phyloP scores from a whole-genome alignment of 1,140 invertebrate species.

The Dufourea novaeangliae region DNA sequence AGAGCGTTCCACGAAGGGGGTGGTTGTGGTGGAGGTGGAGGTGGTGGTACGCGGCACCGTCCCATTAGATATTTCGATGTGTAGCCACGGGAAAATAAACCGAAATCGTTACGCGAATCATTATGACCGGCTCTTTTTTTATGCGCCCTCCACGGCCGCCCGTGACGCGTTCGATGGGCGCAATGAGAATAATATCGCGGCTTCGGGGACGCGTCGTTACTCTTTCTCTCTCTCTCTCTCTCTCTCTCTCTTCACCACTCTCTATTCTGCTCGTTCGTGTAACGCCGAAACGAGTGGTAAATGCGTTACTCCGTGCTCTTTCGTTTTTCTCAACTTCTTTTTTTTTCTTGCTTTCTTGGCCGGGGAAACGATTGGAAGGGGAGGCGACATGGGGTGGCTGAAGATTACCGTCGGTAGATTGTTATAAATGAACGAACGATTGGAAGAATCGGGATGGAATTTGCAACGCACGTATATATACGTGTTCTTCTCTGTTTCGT shows the following conservation, averaged over 20 bases:
- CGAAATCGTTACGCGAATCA: slow-evolving; percentile 48
- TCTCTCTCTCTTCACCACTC: neutral
- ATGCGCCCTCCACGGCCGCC: neutral
- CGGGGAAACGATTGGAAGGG: neutral
- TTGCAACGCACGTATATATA: neutral
- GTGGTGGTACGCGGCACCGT: slow-evolving; percentile 22
- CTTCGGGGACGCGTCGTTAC: neutral
- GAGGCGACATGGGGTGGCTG: neutral
- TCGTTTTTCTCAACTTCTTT: neutral
- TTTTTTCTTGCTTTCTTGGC: neutral
- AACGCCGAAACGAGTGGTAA: slow-evolving; percentile 15
- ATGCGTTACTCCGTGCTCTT: slow-evolving; percentile 1
- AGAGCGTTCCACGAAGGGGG: slow-evolving; percentile 16
- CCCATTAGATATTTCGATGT: slow-evolving; percentile 63
- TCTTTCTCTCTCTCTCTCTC: neutral
- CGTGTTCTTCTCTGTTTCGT: neutral
- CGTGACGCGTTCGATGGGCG: slow-evolving; percentile 30
- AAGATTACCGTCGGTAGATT: slow-evolving; percentile 4
- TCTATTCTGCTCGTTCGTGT: neutral
- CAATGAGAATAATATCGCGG: slow-evolving; percentile 45
- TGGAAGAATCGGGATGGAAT: neutral
- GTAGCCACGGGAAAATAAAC: slow-evolving; percentile 52
- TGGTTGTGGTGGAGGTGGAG: neutral
- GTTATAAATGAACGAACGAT: neutral
- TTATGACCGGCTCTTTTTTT: slow-evolving; percentile 44